Evolutionary conservation across 2,888 invertebrate species (phyloP), one percentile per base, ranked within the genome.

Genomic region (Dusona sp.): DNA sequence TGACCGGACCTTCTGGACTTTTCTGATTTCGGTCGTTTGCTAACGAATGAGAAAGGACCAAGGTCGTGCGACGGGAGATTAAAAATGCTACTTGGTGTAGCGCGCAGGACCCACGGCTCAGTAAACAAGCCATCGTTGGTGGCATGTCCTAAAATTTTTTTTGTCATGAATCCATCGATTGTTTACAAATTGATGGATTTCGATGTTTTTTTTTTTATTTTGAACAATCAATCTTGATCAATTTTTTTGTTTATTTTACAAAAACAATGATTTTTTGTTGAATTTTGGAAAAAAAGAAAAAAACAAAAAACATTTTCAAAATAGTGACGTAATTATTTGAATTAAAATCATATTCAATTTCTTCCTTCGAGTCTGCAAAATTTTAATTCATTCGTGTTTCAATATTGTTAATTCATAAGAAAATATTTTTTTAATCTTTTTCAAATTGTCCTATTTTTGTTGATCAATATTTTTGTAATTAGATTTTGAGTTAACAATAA

Each of bases 1-100:
- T 91, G 91, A 95, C 91, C n/a, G 97, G 97, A 22, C 92, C 91
- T n/a, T 77, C 36, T 0, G 11, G 1, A 8, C 9, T 13, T 1
- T 79, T 29, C 1, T 16, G 11, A 22, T 25, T 57, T 3, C 51
- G 36, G 1, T 64, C 75, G 33, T 42, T 74, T 0, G 73, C 57
- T n/a, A 81, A 54, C 3, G 75, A 57, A 48, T 83, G 68, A 11
- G 38, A 67, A 29, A 61, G 64, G 13, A 81, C 65, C 3, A 73
- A 45, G 25, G 57, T n/a, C 13, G 75, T 73, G 9, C 79, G 42
- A 33, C 83, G 83, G 25, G 67, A 82, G 0, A 81, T 9, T 36
- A 79, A 81, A 48, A 61, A 74, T 9, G 75, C 73, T 8, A 83
- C 25, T 42, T 61, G 78, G 51, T 54, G 54, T 8, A 72, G 73